phyloP scores from a whole-genome alignment of 1,140 invertebrate genomes.

The Agraylea sexmaculata region DNA sequence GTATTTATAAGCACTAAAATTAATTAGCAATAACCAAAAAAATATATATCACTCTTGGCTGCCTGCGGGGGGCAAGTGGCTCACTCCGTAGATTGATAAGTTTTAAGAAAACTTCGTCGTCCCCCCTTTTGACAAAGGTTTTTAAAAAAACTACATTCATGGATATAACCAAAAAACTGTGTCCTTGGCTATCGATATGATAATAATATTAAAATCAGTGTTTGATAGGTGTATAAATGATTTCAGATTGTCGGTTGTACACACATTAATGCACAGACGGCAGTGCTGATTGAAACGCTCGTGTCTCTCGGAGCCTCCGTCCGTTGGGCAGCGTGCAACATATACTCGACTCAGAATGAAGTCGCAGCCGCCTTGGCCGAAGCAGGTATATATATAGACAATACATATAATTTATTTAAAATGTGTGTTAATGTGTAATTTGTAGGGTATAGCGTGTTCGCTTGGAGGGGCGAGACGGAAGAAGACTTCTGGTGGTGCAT shows the following conservation, averaged over 20 bases:
- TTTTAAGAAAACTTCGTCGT: too few relatives aligned
- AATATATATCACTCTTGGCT: too few relatives aligned
- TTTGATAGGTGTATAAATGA: too few relatives aligned
- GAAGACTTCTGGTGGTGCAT: conserved; percentile 99
- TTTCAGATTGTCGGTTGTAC: conserved; percentile 84
- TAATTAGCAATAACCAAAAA: too few relatives aligned
- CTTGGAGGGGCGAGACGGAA: conserved; percentile 92
- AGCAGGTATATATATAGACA: conserved; percentile 42
- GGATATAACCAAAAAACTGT: too few relatives aligned
- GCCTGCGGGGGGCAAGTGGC: too few relatives aligned
- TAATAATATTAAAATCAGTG: too few relatives aligned
- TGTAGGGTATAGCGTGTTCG: conserved; percentile 71
- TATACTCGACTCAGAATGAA: conserved; percentile 98
- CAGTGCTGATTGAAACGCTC: conserved; percentile 90
- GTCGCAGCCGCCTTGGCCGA: conserved; percentile 93
- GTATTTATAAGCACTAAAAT: too few relatives aligned
- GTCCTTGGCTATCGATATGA: too few relatives aligned
- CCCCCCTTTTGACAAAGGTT: too few relatives aligned
- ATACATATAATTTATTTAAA: background rate
- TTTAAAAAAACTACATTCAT: too few relatives aligned
- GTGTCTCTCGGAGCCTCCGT: conserved; percentile 81
- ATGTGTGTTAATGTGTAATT: background rate
- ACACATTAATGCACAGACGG: conserved; percentile 96
- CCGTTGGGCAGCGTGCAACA: conserved; percentile 95
- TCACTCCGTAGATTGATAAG: too few relatives aligned